phyloP scores from a whole-genome alignment of 2,797 vertebrate genomes.

The Chiloscyllium punctatum region DNA sequence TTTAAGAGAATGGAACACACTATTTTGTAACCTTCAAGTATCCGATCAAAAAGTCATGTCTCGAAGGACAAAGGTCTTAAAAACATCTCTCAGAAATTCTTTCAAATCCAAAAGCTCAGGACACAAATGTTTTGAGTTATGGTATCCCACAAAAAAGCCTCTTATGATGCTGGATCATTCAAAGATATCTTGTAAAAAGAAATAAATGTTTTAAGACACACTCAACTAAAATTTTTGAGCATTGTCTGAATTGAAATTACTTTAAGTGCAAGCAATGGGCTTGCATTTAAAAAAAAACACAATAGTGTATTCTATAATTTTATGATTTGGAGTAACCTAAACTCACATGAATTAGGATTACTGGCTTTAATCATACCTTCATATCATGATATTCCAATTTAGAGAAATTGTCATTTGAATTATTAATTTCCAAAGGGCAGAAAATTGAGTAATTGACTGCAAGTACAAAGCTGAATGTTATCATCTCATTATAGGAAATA shows the following conservation, averaged over 20 bases:
- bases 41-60: background rate
- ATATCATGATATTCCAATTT: background rate
- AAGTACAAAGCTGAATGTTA: background rate
- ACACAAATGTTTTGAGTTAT: background rate
- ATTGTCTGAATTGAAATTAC: background rate
- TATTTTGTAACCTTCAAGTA: background rate
- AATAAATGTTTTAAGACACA: background rate
- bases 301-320: background rate
- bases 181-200: background rate
- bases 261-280: background rate
- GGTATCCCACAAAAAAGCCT: background rate
- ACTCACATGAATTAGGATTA: background rate
- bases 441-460: background rate
- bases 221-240: background rate
- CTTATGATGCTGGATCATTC: background rate
- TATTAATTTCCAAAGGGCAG: background rate
- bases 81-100: background rate
- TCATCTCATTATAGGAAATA: background rate
- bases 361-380: background rate
- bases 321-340: background rate
- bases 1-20: background rate
- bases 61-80: background rate
- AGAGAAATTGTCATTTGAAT: background rate
- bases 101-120: background rate
- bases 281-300: background rate